A percentile compares a stretch with the other conserved stretches of the same genome.
phyloP scores from a whole-genome alignment of 2,113 vertebrate species.

The Crotophaga sulcirostris region DNA sequence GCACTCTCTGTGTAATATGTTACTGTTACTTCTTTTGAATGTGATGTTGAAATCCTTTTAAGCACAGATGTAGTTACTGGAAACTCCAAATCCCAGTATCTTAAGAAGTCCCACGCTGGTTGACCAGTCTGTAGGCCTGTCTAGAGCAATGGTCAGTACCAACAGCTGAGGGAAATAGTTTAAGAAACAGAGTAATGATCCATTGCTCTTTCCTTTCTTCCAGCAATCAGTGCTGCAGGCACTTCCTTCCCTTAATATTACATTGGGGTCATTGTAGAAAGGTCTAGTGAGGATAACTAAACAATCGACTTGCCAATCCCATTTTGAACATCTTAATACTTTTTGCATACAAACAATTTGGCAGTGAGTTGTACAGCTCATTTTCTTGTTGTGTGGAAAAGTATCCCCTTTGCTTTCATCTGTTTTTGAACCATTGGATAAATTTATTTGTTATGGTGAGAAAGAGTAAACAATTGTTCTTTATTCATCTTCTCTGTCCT shows the following conservation, averaged over 20 bases:
- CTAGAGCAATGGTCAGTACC: neutral
- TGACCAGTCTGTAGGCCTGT: neutral
- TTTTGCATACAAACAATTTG: slow-evolving; percentile 10
- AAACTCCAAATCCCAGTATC: neutral
- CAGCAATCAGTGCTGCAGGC: neutral
- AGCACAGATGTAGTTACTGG: neutral
- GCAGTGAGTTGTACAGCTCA: neutral
- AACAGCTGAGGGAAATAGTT: neutral
- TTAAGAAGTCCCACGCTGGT: neutral
- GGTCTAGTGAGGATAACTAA: no score
- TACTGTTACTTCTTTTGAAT: neutral
- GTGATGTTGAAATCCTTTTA: neutral
- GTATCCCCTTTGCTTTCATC: neutral
- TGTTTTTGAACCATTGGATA: neutral
- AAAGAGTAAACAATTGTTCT: neutral
- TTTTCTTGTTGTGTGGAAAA: slow-evolving; percentile 1
- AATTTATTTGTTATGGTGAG: neutral
- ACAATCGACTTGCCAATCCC: neutral
- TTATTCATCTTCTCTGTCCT: neutral
- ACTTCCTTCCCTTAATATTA: slow-evolving; percentile 32
- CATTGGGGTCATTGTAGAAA: slow-evolving; percentile 14
- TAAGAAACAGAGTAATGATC: neutral
- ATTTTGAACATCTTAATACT: slow-evolving; percentile 22
- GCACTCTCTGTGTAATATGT: neutral
- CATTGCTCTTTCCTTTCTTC: neutral